These are phyloP conservation scores for Platyrinchus mystaceus DNA, from an alignment of 2,797 vertebrate species.

Conservation along the genomic window DNA sequence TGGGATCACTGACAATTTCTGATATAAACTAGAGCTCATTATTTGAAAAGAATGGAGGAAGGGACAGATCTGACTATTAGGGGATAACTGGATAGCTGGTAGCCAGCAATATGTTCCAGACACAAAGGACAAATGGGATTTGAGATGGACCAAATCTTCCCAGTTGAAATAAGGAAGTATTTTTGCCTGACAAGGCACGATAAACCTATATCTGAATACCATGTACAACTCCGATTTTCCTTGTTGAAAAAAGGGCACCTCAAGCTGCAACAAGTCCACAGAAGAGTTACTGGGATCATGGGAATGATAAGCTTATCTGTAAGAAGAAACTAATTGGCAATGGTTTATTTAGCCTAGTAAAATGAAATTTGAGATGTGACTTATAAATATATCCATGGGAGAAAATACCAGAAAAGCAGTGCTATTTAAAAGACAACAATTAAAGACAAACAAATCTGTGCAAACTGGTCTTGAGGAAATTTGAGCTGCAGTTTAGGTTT, in stretches of 20 bases:
- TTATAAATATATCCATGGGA: constrained; percentile 43
- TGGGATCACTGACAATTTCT: background rate
- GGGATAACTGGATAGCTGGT: background rate
- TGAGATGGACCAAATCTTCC: background rate
- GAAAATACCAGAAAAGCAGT: constrained; percentile 13
- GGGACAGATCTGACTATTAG: background rate
- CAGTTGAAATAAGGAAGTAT: background rate
- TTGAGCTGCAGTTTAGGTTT: background rate
- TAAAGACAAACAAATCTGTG: constrained; percentile 7
- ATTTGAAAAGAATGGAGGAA: background rate
- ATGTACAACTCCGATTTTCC: background rate
- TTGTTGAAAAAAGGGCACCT: background rate
- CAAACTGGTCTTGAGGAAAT: background rate
- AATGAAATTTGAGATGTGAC: constrained; percentile 43
- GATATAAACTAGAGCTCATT: background rate
- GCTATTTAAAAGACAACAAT: constrained; percentile 23
- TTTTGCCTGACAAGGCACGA: background rate
- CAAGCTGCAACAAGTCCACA: background rate
- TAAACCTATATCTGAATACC: background rate
- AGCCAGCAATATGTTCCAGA: background rate
- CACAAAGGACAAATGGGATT: background rate
- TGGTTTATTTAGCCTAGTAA: constrained; percentile 46
- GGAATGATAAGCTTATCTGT: constrained; percentile 36
- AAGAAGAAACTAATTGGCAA: constrained; percentile 1
- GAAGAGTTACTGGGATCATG: constrained; percentile 17